These are phyloP conservation scores for Limnephilus auricula DNA, from an alignment of 2,888 invertebrate species.

Conservation along the genomic window DNA sequence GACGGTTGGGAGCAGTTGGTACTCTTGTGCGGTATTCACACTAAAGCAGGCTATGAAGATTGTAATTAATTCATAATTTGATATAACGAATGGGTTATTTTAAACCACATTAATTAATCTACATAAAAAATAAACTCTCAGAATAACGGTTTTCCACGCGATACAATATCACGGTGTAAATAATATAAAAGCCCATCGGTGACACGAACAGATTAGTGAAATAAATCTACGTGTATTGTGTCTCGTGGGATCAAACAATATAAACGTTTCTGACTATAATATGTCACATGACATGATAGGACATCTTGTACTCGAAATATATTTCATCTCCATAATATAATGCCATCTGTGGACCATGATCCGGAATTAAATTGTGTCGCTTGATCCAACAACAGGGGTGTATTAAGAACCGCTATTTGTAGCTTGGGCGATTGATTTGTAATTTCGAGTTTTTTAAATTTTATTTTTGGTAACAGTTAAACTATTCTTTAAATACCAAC, in stretches of 20 bases:
- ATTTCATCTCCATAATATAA: slow-evolving; percentile 33
- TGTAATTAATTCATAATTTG: too few relatives aligned
- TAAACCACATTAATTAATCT: too few relatives aligned
- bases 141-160: neutral
- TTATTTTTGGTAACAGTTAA: too few relatives aligned
- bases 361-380: slow-evolving; percentile 55
- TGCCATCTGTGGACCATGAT: slow-evolving; percentile 51
- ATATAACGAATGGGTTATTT: too few relatives aligned
- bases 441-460: too few relatives aligned
- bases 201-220: slow-evolving; percentile 23
- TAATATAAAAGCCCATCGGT: neutral
- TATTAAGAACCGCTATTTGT: neutral
- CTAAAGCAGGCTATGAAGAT: too few relatives aligned
- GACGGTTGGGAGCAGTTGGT: too few relatives aligned
- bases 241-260: slow-evolving; percentile 6
- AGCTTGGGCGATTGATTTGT: neutral
- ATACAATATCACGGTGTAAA: neutral
- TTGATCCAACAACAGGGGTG: slow-evolving; percentile 33
- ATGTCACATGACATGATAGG: slow-evolving; percentile 13
- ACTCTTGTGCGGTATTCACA: too few relatives aligned
- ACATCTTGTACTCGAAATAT: slow-evolving; percentile 37
- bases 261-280: neutral
- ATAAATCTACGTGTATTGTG: slow-evolving; percentile 16
- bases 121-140: neutral
- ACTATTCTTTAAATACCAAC: too few relatives aligned